These are phyloP conservation scores for Neosalanx taihuensis DNA, from an alignment of 2,797 vertebrate genomes.

Conservation along the genomic window DNA sequence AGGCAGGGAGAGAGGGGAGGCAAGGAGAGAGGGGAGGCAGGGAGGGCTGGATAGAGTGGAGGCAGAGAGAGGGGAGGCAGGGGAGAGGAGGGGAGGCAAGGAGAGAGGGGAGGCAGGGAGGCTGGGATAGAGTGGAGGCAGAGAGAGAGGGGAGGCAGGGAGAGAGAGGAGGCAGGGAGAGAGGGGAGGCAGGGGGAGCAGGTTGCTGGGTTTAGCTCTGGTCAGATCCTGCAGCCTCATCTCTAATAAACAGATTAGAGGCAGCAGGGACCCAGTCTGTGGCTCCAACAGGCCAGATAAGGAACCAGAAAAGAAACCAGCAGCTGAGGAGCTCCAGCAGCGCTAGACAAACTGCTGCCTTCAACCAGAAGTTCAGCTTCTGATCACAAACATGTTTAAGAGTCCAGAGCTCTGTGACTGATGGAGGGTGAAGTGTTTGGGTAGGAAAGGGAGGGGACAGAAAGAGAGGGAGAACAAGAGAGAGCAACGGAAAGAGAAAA, in stretches of 20 bases:
- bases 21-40: too few relatives aligned
- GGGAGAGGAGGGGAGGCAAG: not conserved
- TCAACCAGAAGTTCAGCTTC: not conserved
- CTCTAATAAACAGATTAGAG: constrained; percentile 5
- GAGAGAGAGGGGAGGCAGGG: too few relatives aligned
- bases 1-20: too few relatives aligned
- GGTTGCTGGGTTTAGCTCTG: constrained; percentile 24
- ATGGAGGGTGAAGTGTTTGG: not conserved
- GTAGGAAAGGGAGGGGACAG: not conserved
- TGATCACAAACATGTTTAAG: not conserved
- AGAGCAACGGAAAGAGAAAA: too few relatives aligned
- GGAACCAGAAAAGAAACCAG: too few relatives aligned
- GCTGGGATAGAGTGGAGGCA: too few relatives aligned
- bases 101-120: too few relatives aligned
- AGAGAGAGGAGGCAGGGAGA: too few relatives aligned
- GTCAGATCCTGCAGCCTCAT: constrained; percentile 12
- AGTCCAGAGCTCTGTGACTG: not conserved
- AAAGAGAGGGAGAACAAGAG: too few relatives aligned
- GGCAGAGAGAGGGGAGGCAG: not conserved
- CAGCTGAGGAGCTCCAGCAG: too few relatives aligned
- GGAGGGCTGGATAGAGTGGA: too few relatives aligned
- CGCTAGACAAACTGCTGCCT: not conserved
- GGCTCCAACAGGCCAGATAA: not conserved
- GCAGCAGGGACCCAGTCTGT: not conserved
- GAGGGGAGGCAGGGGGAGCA: constrained; percentile 8